These are phyloP conservation scores for Channa striata DNA, from an alignment of 2,797 vertebrate genomes.

Conservation along the genomic window DNA sequence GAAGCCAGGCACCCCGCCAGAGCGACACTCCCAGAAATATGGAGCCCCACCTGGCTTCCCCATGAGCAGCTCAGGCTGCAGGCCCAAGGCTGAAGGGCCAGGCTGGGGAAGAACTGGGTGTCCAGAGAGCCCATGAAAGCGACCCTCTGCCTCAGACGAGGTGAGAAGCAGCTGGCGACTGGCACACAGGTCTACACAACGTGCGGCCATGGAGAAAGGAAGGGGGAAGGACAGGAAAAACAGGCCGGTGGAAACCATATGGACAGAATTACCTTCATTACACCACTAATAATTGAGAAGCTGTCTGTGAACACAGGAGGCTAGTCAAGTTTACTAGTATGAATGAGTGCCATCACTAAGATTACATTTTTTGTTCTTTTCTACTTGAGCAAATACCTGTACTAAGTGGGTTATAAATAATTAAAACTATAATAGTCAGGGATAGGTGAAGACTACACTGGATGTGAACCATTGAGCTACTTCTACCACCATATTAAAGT, in stretches of 20 bases:
- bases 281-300: slow-evolving; percentile 33
- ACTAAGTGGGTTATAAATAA: not conserved
- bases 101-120: slow-evolving; percentile 82
- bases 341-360: slow-evolving; percentile 33
- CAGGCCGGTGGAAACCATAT: slow-evolving; percentile 78
- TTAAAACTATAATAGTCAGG: not conserved
- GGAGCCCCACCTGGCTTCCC: slow-evolving; percentile 84
- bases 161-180: slow-evolving; percentile 86
- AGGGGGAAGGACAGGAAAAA: slow-evolving; percentile 74
- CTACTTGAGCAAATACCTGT: slow-evolving; percentile 52
- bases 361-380: slow-evolving; percentile 50
- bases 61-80: slow-evolving; percentile 86
- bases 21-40: slow-evolving; percentile 88
- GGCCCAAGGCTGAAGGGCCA: slow-evolving; percentile 80
- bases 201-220: slow-evolving; percentile 73
- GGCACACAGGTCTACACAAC: slow-evolving; percentile 84
- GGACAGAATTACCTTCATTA: slow-evolving; percentile 78
- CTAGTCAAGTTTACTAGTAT: slow-evolving; percentile 31
- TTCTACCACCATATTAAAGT: not conserved
- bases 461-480: not conserved
- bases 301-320: slow-evolving; percentile 42
- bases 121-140: slow-evolving; percentile 85
- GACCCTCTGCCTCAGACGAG: slow-evolving; percentile 85
- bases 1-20: slow-evolving; percentile 83
- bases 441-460: not conserved